Evolutionary conservation across 2,113 vertebrate genomes (phyloP).

Genomic region (Chaetodon trifascialis): DNA sequence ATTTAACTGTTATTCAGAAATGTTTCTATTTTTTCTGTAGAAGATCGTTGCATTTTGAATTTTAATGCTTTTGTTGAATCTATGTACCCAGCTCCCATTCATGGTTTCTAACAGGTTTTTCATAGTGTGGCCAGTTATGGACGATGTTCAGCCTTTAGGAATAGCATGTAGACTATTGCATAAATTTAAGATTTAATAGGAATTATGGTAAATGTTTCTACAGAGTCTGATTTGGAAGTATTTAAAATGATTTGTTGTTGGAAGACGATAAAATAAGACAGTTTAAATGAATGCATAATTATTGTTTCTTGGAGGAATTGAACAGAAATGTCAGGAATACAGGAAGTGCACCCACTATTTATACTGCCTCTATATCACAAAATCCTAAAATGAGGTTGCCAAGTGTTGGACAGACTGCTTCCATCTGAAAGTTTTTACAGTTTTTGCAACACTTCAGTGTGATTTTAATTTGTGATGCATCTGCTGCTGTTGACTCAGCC

Average conservation of each 20-base stretch:
- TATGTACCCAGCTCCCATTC: neutral
- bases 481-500: constrained; percentile 65
- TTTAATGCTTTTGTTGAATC: neutral
- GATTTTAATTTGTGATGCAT: constrained; percentile 72
- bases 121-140: neutral
- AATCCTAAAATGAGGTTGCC: constrained; percentile 27
- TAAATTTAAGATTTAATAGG: neutral
- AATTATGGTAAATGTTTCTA: neutral
- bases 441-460: constrained; percentile 68
- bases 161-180: neutral
- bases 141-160: neutral
- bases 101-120: neutral
- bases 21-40: neutral
- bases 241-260: neutral
- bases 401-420: constrained; percentile 34
- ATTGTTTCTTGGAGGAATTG: neutral
- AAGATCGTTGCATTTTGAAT: neutral
- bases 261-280: neutral
- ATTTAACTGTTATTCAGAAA: neutral
- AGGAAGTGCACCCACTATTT: constrained; percentile 14
- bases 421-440: constrained; percentile 66
- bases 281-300: neutral
- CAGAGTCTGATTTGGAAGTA: neutral
- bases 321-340: too few relatives aligned
- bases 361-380: constrained; percentile 13